A percentile compares a stretch with the other conserved stretches of the same genome.
Evolutionary conservation across 2,888 invertebrate species (phyloP).

Genomic region (Melinaea marsaeus): DNA sequence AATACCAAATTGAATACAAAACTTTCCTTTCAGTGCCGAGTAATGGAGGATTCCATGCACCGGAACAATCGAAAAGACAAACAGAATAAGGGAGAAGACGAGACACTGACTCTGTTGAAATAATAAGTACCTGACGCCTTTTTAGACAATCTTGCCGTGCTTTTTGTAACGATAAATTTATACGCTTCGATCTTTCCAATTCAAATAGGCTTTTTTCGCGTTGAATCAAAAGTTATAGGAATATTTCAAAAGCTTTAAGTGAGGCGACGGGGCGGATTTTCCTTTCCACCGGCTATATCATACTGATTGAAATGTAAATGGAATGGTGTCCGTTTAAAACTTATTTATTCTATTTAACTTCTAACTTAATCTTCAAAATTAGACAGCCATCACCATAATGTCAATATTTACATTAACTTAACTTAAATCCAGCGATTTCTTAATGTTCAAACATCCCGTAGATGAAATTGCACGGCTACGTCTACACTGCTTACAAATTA

Average conservation of each 20-base stretch:
- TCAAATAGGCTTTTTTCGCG: constrained; percentile 74
- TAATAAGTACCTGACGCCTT: constrained; percentile 76
- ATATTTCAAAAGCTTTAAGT: constrained; percentile 76
- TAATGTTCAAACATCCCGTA: constrained; percentile 5
- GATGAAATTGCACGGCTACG: constrained; percentile 19
- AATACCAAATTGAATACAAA: constrained; percentile 80
- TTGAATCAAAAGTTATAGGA: constrained; percentile 75
- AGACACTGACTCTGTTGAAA: constrained; percentile 72
- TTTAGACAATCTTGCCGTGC: constrained; percentile 65
- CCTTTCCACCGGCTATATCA: constrained; percentile 72
- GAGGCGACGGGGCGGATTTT: constrained; percentile 73
- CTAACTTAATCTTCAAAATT: constrained; percentile 59
- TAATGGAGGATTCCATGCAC: constrained; percentile 78
- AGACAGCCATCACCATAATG: constrained; percentile 43
- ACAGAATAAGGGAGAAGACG: constrained; percentile 70
- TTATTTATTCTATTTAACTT: constrained; percentile 68
- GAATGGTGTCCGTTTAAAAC: constrained; percentile 69
- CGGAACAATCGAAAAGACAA: constrained; percentile 78
- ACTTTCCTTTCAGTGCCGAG: constrained; percentile 79
- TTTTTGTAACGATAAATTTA: constrained; percentile 74
- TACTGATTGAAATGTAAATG: constrained; percentile 76
- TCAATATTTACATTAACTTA: constrained; percentile 30
- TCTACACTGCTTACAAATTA: constrained; percentile 26
- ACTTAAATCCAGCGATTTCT: constrained; percentile 16
- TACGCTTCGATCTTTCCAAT: constrained; percentile 77